Conservation (phyloP, 2,797 vertebrate species). For the Micrastur ruficollis region DNA sequence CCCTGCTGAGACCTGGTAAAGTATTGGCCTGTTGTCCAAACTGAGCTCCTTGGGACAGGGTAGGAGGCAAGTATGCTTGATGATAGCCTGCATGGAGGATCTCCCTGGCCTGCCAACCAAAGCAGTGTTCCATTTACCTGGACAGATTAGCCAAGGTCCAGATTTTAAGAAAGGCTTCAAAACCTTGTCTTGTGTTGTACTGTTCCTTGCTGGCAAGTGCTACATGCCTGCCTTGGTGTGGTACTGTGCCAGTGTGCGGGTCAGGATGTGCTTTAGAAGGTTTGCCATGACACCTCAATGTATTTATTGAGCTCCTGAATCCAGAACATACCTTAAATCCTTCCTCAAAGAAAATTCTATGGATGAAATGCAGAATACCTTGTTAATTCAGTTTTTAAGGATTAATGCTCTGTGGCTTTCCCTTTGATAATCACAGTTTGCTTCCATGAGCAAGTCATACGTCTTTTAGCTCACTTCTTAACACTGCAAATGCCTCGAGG, state of each 20-base stretch:
- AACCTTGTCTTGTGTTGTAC: not conserved
- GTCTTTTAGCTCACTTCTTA: conserved; percentile 53
- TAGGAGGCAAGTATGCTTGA: not conserved
- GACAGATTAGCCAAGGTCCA: not conserved
- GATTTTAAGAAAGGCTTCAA: not conserved
- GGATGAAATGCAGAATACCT: conserved; percentile 55
- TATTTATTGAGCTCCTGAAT: conserved; percentile 10
- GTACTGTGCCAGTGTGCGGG: not conserved
- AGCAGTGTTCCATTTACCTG: not conserved
- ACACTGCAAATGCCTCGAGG: conserved; percentile 53
- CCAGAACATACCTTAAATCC: conserved; percentile 29
- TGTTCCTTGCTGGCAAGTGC: not conserved
- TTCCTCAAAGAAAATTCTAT: conserved; percentile 43
- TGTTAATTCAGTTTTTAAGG: conserved; percentile 70
- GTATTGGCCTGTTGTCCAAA: not conserved
- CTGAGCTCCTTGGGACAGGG: not conserved
- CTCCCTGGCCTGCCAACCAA: not conserved
- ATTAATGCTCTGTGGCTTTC: conserved; percentile 54
- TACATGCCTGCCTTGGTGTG: not conserved
- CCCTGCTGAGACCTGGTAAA: not conserved
- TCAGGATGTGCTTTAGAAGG: conserved; percentile 38
- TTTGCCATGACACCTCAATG: not conserved
- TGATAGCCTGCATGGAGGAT: not conserved
- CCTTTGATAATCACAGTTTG: conserved; percentile 64
- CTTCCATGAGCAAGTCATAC: conserved; percentile 33